phyloP scores from a whole-genome alignment of 2,113 vertebrate genomes.

The Orthochromis malagaraziensis region DNA sequence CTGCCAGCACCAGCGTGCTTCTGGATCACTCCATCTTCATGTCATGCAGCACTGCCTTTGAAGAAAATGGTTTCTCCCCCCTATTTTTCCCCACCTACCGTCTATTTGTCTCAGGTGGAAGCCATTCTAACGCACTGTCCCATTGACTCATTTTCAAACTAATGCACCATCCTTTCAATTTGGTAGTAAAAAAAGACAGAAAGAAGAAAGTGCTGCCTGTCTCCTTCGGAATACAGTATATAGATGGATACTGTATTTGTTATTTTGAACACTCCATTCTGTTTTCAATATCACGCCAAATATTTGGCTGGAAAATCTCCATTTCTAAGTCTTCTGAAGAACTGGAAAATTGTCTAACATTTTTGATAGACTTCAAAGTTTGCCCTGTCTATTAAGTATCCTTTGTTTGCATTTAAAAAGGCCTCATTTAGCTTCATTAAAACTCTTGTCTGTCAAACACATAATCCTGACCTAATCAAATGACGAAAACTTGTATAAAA shows the following conservation, averaged over 20 bases:
- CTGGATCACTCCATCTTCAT: constrained; percentile 11
- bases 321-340: not conserved
- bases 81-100: not conserved
- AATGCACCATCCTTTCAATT: not conserved
- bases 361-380: not conserved
- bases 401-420: not conserved
- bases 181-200: not conserved
- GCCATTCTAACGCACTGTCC: not conserved
- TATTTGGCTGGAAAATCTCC: not conserved
- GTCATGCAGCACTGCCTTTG: not conserved
- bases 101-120: constrained; percentile 7
- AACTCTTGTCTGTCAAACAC: not conserved
- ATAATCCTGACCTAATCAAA: not conserved
- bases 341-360: not conserved
- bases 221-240: not conserved
- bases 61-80: not conserved
- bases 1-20: not conserved
- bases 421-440: not conserved
- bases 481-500: not conserved
- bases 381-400: not conserved
- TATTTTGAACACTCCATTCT: not conserved
- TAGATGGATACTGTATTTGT: not conserved
- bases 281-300: not conserved
- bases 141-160: not conserved
- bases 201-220: not conserved